Conservation (phyloP, 1,140 invertebrate genomes). For the Dendroctonus valens region DNA sequence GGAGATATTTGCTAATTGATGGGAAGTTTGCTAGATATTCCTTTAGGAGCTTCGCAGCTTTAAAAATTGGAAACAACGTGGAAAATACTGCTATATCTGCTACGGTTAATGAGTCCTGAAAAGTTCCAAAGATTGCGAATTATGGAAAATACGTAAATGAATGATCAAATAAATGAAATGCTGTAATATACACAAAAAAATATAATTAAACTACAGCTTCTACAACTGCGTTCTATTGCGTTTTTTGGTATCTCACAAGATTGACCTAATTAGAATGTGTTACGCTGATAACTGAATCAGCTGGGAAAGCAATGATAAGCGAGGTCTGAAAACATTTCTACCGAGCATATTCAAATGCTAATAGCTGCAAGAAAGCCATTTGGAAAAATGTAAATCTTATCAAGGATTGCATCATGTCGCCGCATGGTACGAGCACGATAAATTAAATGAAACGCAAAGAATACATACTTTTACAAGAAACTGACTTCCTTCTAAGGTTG, state of each 20-base stretch:
- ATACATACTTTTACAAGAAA: slow-evolving; percentile 37
- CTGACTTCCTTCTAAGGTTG: slow-evolving; percentile 32
- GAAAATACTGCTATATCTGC: slow-evolving; percentile 67
- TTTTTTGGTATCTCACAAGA: no score
- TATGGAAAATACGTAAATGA: slow-evolving; percentile 29
- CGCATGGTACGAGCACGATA: slow-evolving; percentile 15
- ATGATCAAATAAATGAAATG: slow-evolving; percentile 24
- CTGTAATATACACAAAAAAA: no score
- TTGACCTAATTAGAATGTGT: no score
- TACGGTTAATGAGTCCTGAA: slow-evolving; percentile 55
- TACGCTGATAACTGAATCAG: no score
- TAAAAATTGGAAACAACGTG: slow-evolving; percentile 60
- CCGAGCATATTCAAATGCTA: no score
- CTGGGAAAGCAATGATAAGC: no score
- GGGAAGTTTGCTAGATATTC: slow-evolving; percentile 26
- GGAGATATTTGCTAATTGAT: slow-evolving; percentile 52
- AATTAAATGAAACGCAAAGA: background rate
- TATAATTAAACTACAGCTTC: no score
- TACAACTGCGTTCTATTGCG: no score
- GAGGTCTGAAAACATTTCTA: no score
- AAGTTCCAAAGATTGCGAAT: background rate
- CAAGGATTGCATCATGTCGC: no score
- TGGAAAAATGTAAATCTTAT: no score
- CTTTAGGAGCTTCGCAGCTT: slow-evolving; percentile 46
- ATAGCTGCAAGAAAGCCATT: no score